Base-by-base conservation (phyloP, 2,797 vertebrate genomes). In the Tragelaphus oryx region DNA sequence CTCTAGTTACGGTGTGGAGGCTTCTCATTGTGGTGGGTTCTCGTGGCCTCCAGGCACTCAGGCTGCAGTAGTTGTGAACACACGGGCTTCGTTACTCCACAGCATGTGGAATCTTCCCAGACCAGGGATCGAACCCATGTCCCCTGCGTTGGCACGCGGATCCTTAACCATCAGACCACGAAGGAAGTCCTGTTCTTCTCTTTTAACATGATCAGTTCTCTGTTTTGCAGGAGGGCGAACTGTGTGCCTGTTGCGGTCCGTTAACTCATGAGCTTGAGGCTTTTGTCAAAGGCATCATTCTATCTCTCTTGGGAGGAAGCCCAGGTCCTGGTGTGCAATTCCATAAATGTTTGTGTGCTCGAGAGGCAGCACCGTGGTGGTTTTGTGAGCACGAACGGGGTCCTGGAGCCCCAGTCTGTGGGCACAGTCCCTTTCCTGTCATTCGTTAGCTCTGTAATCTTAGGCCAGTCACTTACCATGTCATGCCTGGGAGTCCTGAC, bases 401-500 rank as follows among this genome's bases (percentile, higher is more conserved):
- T 71, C 48, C 68, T 2, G 7, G 30, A 78, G 76, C 55, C 87
- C 87, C 4, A 10, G 46, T 59, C 8, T 30, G 82, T 75, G 74
- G 41, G 28, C 4, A 16, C 30, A 50, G n/a, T 14, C 17, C 46
- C 6, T 0, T 20, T 52, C 50, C 60, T 71, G 18, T 41, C 65
- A 18, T n/a, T 91, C 48, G 12, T 62, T 46, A 93, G 74, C 28
- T 50, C 5, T 20, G 14, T 30, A 44, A 86, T 74, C 33, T 93
- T 28, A 57, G 74, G 76, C 16, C 59, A 71, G 28, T 71, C 37
- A 55, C 33, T 80, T 60, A 68, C 62, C 4, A 84, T 57, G 86
- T 86, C 60, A 79, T 89, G 81, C 76, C 89, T 74, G 6, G 62
- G 33, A 89, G 76, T 75, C 74, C 54, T 41, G 41, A 48, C 71